A percentile compares a stretch with the other conserved stretches of the same genome.
phyloP scores from a whole-genome alignment of 1,140 invertebrate species.

The Macrostomum lignano region DNA sequence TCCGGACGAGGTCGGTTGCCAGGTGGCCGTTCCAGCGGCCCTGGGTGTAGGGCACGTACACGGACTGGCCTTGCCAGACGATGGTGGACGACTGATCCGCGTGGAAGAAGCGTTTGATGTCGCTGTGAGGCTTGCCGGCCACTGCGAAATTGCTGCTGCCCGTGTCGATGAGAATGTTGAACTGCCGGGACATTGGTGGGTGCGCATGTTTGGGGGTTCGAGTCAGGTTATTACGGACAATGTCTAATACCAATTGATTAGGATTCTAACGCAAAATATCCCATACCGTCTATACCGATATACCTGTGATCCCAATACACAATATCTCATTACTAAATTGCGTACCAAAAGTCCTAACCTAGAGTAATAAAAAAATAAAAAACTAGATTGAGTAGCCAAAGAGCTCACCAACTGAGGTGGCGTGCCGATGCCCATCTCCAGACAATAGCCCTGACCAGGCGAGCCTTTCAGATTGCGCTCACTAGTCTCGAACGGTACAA shows the following conservation, averaged over 20 bases:
- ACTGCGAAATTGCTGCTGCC: slow-evolving; percentile 30
- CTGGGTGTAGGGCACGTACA: slow-evolving; percentile 21
- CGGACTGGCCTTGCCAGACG: slow-evolving; percentile 8
- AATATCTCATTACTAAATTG: too few species aligned
- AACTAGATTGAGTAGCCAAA: neutral
- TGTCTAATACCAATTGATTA: too few species aligned
- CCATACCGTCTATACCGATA: too few species aligned
- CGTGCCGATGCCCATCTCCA: slow-evolving; percentile 21
- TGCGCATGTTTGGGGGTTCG: too few species aligned
- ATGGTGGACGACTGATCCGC: slow-evolving; percentile 16
- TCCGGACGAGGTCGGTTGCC: slow-evolving; percentile 14
- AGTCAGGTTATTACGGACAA: too few species aligned
- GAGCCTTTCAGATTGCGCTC: slow-evolving; percentile 15
- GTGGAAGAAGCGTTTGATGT: slow-evolving; percentile 16
- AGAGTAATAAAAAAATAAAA: too few species aligned
- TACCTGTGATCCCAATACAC: too few species aligned
- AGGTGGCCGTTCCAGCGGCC: slow-evolving; percentile 26
- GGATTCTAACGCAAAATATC: too few species aligned
- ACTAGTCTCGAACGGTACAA: too few species aligned
- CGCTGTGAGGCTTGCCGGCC: slow-evolving; percentile 14
- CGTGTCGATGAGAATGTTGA: slow-evolving; percentile 30
- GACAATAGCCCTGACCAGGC: slow-evolving; percentile 26
- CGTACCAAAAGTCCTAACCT: too few species aligned
- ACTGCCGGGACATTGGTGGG: too few species aligned
- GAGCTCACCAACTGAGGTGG: slow-evolving; percentile 24